Evolutionary conservation across 1,140 invertebrate species (phyloP).

Genomic region (Eciton burchellii): DNA sequence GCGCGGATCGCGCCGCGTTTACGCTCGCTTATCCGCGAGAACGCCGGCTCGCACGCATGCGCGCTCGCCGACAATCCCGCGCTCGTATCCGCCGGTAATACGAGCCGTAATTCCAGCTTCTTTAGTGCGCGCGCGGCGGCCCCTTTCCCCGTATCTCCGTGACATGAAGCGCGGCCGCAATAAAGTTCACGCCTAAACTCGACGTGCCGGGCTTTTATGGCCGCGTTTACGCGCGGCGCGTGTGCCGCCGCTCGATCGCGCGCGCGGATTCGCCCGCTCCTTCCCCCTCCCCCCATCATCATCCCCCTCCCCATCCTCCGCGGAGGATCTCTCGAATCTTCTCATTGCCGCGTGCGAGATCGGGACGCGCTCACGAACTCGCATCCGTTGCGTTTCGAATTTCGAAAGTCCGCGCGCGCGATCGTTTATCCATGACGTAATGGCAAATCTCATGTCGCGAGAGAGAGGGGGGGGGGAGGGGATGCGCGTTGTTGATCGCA

Average conservation of each 20-base stretch:
- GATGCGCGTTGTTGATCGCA: too few relatives aligned
- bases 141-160: conserved; percentile 17
- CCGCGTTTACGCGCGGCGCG: conserved; percentile 38
- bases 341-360: too few relatives aligned
- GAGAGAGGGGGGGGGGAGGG: too few relatives aligned
- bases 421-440: too few relatives aligned
- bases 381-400: too few relatives aligned
- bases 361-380: too few relatives aligned
- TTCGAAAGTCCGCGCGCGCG: too few relatives aligned
- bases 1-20: conserved; percentile 26
- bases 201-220: conserved; percentile 18
- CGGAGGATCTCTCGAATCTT: too few relatives aligned
- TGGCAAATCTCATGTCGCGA: too few relatives aligned
- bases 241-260: conserved; percentile 16
- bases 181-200: conserved; percentile 52
- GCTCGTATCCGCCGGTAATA: conserved; percentile 47
- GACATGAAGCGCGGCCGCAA: conserved; percentile 10
- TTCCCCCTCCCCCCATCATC: too few relatives aligned
- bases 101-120: conserved; percentile 46
- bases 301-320: background rate
- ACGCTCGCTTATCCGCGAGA: background rate
- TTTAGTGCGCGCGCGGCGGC: conserved; percentile 28
- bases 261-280: too few relatives aligned
- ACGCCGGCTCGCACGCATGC: background rate
- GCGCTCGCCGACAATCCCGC: conserved; percentile 19